Percentiles rank a stretch among this genome's conserved stretches.
Evolutionary conservation across 2,888 invertebrate genomes (phyloP).

Genomic region (Euzetes globulus): DNA sequence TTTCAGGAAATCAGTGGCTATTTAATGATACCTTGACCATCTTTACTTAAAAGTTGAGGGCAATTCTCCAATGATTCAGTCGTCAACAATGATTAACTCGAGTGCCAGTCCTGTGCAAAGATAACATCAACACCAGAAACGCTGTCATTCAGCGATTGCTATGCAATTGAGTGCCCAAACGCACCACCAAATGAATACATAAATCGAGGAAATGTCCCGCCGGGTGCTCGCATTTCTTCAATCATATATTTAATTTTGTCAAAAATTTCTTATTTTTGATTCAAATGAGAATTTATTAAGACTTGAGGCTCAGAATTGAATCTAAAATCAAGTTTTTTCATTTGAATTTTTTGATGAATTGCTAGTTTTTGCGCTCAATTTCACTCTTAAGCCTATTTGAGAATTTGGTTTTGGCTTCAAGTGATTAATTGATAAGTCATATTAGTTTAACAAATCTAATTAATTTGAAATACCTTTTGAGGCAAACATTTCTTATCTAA

Average conservation of each 20-base stretch:
- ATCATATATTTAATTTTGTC: not conserved
- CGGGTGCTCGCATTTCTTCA: not conserved
- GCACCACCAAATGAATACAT: not conserved
- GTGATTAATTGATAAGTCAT: not conserved
- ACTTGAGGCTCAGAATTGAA: not conserved
- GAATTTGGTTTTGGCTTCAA: not conserved
- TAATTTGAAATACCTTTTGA: not conserved
- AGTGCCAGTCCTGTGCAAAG: not conserved
- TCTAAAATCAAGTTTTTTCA: not conserved
- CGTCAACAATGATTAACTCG: slow-evolving; percentile 8
- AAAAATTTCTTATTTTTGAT: not conserved
- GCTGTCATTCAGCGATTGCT: not conserved
- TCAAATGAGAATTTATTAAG: not conserved
- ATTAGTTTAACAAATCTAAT: not conserved
- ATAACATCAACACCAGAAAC: slow-evolving; percentile 1
- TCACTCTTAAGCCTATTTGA: not conserved
- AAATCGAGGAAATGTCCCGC: not conserved
- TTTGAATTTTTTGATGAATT: not conserved
- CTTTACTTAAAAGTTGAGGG: not conserved
- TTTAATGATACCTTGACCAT: not conserved
- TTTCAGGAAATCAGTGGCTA: too few species aligned
- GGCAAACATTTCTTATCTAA: not conserved
- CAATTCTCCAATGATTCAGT: slow-evolving; percentile 1
- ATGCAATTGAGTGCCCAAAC: not conserved
- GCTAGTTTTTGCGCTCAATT: not conserved